Percentiles rank a stretch among this genome's conserved stretches.
Conservation (phyloP, 2,797 vertebrate species). For the Strix occidentalis region DNA sequence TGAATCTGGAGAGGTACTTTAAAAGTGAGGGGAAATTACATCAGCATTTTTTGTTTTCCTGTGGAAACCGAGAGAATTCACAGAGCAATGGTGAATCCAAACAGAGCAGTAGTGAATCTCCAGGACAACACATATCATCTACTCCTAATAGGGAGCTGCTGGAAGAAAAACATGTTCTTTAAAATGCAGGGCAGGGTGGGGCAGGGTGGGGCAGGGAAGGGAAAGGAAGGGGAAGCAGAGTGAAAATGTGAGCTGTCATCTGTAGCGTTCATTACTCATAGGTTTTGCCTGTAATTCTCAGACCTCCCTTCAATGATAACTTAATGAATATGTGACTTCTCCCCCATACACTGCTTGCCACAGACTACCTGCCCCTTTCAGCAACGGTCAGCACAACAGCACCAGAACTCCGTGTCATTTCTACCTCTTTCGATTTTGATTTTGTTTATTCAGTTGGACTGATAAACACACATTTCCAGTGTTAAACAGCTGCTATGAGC, state of each 20-base stretch:
- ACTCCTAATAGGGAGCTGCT: not conserved
- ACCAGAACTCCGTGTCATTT: not conserved
- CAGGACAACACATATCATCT: not conserved
- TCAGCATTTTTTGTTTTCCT: not conserved
- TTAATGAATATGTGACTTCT: not conserved
- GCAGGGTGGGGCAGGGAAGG: no score
- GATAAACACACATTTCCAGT: not conserved
- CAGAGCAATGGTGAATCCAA: not conserved
- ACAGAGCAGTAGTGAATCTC: not conserved
- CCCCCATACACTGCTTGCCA: not conserved
- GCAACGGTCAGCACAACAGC: not conserved
- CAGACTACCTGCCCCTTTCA: not conserved
- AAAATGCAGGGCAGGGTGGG: not conserved
- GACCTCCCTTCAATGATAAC: not conserved
- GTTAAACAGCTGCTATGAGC: not conserved
- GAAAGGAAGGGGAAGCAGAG: not conserved
- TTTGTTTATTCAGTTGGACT: not conserved
- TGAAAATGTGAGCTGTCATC: not conserved
- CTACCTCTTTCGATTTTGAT: not conserved
- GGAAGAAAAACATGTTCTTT: not conserved
- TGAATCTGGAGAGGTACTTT: not conserved
- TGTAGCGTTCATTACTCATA: not conserved
- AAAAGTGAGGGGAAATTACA: not conserved
- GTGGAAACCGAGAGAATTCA: not conserved
- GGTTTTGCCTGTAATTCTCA: not conserved